Evolutionary conservation across 2,113 vertebrate species (phyloP), one percentile per base, ranked within the genome.

Genomic region (Noctilio leporinus): DNA sequence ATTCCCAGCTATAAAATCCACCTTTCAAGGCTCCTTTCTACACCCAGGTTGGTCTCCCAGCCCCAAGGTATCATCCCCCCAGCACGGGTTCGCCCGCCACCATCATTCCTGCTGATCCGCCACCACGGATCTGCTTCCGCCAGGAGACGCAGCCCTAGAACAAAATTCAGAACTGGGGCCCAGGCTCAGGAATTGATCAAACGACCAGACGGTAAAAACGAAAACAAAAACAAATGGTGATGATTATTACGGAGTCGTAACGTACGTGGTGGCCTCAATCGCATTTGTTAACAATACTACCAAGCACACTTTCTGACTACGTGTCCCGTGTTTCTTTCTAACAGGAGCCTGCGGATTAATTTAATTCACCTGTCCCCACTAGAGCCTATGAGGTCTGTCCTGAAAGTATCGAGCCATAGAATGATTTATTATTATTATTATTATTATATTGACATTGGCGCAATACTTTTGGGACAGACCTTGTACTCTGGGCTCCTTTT

Each of bases 131-230:
- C 40, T 28, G 47, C 70, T 62, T 26, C 33, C 15, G 28, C 30
- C 0, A 0, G 38, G n/a, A 86, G 24, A 55, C 55, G 30, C 7
- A 3, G 9, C n/a, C 28, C 57, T 24, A 75, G 35, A 76, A 57
- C 6, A 70, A 86, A 69, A 20, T 3, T 4, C 19, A 22, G 80
- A 67, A 35, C 15, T 12, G 0, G 14, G 69, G 57, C n/a, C 70
- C 35, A 78, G 45, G 53, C 5, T 1, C 24, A 12, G 51, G 30
- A 51, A 38, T 57, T 3, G 19, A 17, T 45, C 47, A 15, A 35
- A 24, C 19, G 28, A 78, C 0, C 64, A 26, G 35, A 22, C 0
- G 2, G 9, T 15, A n/a, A n/a, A n/a, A n/a, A n/a, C n/a, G n/a
- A n/a, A n/a, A n/a, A n/a, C n/a, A n/a, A n/a, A n/a, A n/a, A n/a